A percentile compares a stretch with the other conserved stretches of the same genome.
Conservation (phyloP, 2,113 vertebrate species). For the Bufo gargarizans region DNA sequence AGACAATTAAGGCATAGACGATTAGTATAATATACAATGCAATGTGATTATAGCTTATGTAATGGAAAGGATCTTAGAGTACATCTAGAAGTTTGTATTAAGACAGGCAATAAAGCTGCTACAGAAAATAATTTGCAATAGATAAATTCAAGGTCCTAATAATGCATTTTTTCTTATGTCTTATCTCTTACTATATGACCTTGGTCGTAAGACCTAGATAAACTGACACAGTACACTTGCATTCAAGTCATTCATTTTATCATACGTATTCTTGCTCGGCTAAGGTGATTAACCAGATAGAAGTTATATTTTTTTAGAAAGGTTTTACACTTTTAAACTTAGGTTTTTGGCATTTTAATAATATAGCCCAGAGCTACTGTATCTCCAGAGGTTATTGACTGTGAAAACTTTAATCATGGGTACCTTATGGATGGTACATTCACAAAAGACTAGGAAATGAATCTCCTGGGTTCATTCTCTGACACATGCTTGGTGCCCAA, state of each 20-base stretch:
- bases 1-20: neutral
- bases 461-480: neutral
- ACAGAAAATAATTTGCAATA: neutral
- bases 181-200: neutral
- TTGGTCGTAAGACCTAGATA: slow-evolving; percentile 9
- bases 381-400: slow-evolving; percentile 60
- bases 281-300: neutral
- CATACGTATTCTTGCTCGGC: neutral
- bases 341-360: slow-evolving; percentile 60
- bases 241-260: neutral
- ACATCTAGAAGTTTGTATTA: neutral
- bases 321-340: slow-evolving; percentile 54
- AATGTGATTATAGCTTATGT: neutral
- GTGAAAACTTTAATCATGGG: slow-evolving; percentile 22
- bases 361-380: slow-evolving; percentile 51
- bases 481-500: slow-evolving; percentile 15
- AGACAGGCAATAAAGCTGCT: neutral
- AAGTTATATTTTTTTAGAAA: slow-evolving; percentile 23
- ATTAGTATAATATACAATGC: neutral
- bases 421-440: slow-evolving; percentile 54
- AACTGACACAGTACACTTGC: neutral
- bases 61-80: neutral
- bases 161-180: neutral
- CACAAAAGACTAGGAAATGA: slow-evolving; percentile 59
- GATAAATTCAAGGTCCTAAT: neutral